Evolutionary conservation across 2,888 invertebrate genomes (phyloP).

Genomic region (Therioaphis trifolii): DNA sequence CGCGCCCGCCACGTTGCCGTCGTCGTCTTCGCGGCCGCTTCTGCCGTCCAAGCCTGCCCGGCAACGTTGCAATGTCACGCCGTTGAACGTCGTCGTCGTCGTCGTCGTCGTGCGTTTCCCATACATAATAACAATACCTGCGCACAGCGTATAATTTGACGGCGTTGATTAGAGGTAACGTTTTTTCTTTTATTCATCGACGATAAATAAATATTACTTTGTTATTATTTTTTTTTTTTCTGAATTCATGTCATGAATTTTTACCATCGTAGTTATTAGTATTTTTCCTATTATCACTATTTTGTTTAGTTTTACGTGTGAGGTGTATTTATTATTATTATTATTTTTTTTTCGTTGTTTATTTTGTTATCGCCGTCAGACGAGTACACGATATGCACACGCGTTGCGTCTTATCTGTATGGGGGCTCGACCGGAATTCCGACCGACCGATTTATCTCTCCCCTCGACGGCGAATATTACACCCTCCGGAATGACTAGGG

Average conservation of each 20-base stretch:
- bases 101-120: not conserved
- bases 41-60: constrained; percentile 22
- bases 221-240: no score
- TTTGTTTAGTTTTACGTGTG: not conserved
- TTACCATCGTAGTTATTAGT: not conserved
- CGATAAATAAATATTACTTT: no score
- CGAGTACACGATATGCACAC: not conserved
- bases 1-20: constrained; percentile 52
- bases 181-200: not conserved
- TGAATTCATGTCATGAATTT: not conserved
- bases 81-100: constrained; percentile 43
- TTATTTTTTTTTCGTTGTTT: not conserved
- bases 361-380: no score
- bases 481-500: constrained; percentile 29
- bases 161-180: constrained; percentile 3
- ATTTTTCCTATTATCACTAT: not conserved
- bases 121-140: not conserved
- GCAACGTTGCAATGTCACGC: constrained; percentile 60
- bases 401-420: not conserved
- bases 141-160: not conserved
- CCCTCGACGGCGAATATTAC: not conserved
- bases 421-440: constrained; percentile 46
- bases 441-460: constrained; percentile 45
- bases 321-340: not conserved
- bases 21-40: constrained; percentile 9